A percentile compares a stretch with the other conserved stretches of the same genome.
Evolutionary conservation across 2,113 vertebrate genomes (phyloP).

Genomic region (Theristicus caerulescens): DNA sequence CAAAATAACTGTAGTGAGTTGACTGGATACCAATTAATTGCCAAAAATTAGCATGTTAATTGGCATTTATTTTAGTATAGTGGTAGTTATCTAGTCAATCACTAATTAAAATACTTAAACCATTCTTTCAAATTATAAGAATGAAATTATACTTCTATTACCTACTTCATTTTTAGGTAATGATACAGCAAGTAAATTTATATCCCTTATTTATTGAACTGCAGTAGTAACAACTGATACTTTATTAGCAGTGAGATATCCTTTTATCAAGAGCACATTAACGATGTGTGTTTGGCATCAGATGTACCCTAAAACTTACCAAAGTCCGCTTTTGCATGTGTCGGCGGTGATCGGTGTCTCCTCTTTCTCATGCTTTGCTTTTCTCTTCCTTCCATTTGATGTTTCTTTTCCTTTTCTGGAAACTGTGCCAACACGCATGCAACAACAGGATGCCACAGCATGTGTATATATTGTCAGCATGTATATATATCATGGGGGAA

Average conservation of each 20-base stretch:
- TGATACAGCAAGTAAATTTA: constrained; percentile 4
- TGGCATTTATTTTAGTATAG: constrained; percentile 65
- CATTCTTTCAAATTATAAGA: constrained; percentile 15
- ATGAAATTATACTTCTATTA: constrained; percentile 33
- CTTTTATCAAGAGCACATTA: neutral
- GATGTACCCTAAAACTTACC: neutral
- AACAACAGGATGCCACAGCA: too few relatives aligned
- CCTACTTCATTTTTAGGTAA: constrained; percentile 33
- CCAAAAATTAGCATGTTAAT: constrained; percentile 70
- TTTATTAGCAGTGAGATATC: neutral
- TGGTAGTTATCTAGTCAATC: constrained; percentile 43
- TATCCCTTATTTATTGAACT: neutral
- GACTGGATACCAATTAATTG: constrained; percentile 71
- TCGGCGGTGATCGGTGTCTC: rapidly evolving
- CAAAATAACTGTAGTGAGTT: constrained; percentile 52
- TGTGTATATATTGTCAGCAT: rapidly evolving
- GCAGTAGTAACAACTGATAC: neutral
- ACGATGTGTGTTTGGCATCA: neutral
- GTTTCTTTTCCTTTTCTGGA: neutral
- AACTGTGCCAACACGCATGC: rapidly evolving
- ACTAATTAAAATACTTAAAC: constrained; percentile 65
- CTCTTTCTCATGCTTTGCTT: neutral
- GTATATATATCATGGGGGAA: neutral
- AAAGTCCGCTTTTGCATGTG: neutral
- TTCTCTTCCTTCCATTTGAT: neutral